Evolutionary conservation across 2,888 invertebrate genomes (phyloP).

Genomic region (Griposia aprilina): DNA sequence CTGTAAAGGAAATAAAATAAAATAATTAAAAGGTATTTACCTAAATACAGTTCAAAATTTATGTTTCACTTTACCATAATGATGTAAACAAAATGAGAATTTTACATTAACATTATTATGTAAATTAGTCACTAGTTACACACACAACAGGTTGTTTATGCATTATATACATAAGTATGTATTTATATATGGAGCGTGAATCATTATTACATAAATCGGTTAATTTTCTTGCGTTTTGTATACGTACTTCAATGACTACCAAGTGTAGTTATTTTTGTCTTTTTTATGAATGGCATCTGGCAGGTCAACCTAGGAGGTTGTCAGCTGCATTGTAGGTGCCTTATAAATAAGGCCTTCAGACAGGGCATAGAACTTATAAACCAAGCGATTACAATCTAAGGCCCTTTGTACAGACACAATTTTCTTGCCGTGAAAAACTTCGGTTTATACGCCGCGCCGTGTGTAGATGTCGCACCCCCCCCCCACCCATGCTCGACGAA

Average conservation of each 20-base stretch:
- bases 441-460: too few species aligned
- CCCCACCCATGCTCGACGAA: too few species aligned
- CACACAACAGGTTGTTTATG: background rate
- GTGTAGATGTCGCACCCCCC: too few species aligned
- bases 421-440: too few species aligned
- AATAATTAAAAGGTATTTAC: background rate
- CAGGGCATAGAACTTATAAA: too few species aligned
- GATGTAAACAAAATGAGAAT: conserved; percentile 12
- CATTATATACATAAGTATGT: background rate
- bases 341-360: background rate
- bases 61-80: background rate
- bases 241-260: background rate
- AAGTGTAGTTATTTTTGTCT: background rate
- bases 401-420: too few species aligned
- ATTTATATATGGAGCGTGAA: background rate
- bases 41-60: background rate
- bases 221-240: background rate
- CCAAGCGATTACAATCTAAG: too few species aligned
- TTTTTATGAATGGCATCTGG: background rate
- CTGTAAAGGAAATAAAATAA: background rate
- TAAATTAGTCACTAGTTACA: conserved; percentile 12
- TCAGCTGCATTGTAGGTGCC: background rate
- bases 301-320: too few species aligned
- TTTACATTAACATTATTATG: conserved; percentile 12
- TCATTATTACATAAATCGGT: conserved; percentile 6